Conservation (phyloP, 2,888 invertebrate genomes). For the Zygaena filipendulae region DNA sequence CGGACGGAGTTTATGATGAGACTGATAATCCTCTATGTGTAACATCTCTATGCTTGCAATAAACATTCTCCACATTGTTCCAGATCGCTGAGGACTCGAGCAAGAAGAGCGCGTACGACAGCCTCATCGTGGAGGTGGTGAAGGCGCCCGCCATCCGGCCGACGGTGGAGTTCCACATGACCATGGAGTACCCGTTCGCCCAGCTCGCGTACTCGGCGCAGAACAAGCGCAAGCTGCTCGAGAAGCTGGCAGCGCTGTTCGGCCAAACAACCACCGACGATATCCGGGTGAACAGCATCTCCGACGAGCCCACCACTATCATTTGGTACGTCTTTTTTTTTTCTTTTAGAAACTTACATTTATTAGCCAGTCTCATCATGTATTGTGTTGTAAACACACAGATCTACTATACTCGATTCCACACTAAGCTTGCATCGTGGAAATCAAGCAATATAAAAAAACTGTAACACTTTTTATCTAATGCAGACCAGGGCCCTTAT, state of each 20-base stretch:
- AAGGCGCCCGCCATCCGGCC: slow-evolving; percentile 72
- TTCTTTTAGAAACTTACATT: too few relatives aligned
- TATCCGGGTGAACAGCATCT: slow-evolving; percentile 79
- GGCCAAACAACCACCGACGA: slow-evolving; percentile 78
- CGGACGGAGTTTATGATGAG: too few relatives aligned
- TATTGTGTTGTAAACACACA: too few relatives aligned
- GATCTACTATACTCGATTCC: too few relatives aligned
- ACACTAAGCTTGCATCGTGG: too few relatives aligned
- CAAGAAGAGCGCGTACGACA: slow-evolving; percentile 81
- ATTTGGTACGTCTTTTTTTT: slow-evolving; percentile 72
- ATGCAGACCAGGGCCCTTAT: too few relatives aligned
- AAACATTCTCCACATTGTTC: too few relatives aligned
- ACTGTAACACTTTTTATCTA: too few relatives aligned
- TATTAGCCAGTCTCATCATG: neutral
- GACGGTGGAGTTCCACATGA: slow-evolving; percentile 85
- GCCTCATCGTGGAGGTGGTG: slow-evolving; percentile 79
- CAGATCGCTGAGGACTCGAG: slow-evolving; percentile 79
- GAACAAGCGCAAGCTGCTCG: slow-evolving; percentile 83
- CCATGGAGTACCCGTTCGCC: slow-evolving; percentile 75
- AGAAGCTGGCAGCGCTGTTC: slow-evolving; percentile 81
- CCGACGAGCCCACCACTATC: slow-evolving; percentile 74
- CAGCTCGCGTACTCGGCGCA: slow-evolving; percentile 76
- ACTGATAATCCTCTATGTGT: too few relatives aligned
- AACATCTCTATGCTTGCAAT: too few relatives aligned
- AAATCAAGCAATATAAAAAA: too few relatives aligned